These are phyloP conservation scores for Ennomos quercinarius DNA, from an alignment of 2,888 invertebrate species.

Conservation along the genomic window DNA sequence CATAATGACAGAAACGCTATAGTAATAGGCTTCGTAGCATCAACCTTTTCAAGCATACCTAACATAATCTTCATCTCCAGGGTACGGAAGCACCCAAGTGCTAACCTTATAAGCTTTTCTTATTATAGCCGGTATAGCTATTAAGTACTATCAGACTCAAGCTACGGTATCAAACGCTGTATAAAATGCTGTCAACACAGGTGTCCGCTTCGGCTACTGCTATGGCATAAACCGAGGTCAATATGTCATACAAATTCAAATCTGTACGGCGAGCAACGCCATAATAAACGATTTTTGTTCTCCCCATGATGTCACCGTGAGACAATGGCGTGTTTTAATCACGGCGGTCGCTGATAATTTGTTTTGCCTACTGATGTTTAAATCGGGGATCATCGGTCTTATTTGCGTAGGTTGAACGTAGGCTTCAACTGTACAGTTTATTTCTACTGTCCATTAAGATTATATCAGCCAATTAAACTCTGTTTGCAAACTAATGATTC, in stretches of 20 bases:
- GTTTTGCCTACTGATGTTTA: constrained; percentile 14
- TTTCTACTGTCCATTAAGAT: constrained; percentile 24
- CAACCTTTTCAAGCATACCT: too few species aligned
- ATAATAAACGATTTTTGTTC: constrained; percentile 22
- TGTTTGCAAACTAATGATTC: constrained; percentile 13
- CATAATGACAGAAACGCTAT: too few species aligned
- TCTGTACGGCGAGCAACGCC: constrained; percentile 1
- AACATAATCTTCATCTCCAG: too few species aligned
- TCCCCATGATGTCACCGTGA: constrained; percentile 28
- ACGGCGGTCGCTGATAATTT: constrained; percentile 11
- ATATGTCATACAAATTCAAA: constrained; percentile 7
- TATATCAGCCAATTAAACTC: constrained; percentile 13
- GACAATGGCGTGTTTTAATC: constrained; percentile 26
- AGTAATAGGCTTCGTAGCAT: too few species aligned
- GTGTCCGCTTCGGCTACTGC: too few species aligned
- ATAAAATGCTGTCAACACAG: too few species aligned
- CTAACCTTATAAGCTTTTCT: too few species aligned
- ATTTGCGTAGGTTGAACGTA: constrained; percentile 14
- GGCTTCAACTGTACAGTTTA: constrained; percentile 11
- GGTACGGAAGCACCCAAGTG: too few species aligned
- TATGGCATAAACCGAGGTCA: constrained; percentile 1
- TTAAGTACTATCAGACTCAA: too few species aligned
- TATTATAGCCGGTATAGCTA: too few species aligned
- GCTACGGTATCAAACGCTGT: too few species aligned
- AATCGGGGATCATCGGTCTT: constrained; percentile 10